A percentile compares a stretch with the other conserved stretches of the same genome.
These are phyloP conservation scores for Aphelenchoides besseyi DNA, from an alignment of 1,140 invertebrate species.

Conservation along the genomic window DNA sequence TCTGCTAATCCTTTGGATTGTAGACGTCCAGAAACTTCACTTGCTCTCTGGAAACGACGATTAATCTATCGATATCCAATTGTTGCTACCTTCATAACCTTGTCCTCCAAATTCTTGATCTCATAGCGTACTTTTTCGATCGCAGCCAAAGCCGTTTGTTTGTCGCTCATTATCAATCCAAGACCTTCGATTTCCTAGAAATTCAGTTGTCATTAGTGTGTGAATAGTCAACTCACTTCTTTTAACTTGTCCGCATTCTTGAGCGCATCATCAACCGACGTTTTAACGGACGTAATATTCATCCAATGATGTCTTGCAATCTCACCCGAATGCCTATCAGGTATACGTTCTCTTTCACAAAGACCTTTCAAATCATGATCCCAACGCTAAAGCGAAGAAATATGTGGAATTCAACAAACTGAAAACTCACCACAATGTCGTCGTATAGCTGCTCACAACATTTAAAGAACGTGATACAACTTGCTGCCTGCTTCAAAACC, in stretches of 20 bases:
- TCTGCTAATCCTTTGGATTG: too few species aligned
- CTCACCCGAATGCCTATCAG: not conserved
- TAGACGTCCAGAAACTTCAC: not conserved
- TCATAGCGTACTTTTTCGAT: not conserved
- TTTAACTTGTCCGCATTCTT: not conserved
- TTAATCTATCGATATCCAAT: not conserved
- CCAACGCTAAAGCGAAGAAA: not conserved
- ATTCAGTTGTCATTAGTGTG: not conserved
- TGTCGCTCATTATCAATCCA: not conserved
- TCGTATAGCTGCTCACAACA: conserved; percentile 28
- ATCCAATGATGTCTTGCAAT: not conserved
- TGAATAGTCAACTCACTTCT: not conserved
- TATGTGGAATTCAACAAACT: not conserved
- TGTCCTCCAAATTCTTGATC: not conserved
- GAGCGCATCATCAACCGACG: conserved; percentile 1
- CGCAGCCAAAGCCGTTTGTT: not conserved
- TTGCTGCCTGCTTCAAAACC: conserved; percentile 31
- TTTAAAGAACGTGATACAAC: conserved; percentile 29
- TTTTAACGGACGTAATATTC: not conserved
- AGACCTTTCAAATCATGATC: not conserved
- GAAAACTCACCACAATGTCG: conserved; percentile 27
- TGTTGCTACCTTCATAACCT: conserved; percentile 1
- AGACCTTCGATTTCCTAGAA: not conserved
- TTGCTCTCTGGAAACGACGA: not conserved
- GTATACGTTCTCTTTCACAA: not conserved